Percentiles rank a stretch among this genome's conserved stretches.
Conservation (phyloP, 1,140 invertebrate species). For the Lutraria rhynchaena region DNA sequence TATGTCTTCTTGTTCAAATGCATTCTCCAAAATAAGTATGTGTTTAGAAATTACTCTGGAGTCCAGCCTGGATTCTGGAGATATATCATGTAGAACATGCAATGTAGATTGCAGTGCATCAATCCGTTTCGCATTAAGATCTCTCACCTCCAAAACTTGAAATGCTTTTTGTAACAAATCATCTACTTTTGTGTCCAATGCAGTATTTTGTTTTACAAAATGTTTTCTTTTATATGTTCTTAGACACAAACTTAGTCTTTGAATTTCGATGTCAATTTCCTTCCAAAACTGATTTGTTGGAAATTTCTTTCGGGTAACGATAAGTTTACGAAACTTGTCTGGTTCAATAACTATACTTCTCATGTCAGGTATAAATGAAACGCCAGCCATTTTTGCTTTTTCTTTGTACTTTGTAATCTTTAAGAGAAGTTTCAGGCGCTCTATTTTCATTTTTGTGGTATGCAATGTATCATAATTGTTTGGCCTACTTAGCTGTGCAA, state of each 20-base stretch:
- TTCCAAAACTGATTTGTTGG: slow-evolving; percentile 33
- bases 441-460: not conserved
- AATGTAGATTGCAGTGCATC: no score
- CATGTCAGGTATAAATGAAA: not conserved
- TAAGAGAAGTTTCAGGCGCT: not conserved
- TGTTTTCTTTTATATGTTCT: not conserved
- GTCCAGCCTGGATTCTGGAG: no score
- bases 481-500: not conserved
- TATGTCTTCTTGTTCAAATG: no score
- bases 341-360: not conserved
- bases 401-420: not conserved
- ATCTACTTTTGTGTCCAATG: no score
- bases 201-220: no score
- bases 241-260: not conserved
- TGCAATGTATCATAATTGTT: slow-evolving; percentile 11
- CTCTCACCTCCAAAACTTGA: no score
- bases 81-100: no score
- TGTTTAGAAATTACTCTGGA: no score
- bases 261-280: slow-evolving; percentile 16
- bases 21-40: no score
- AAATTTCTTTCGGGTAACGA: not conserved
- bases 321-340: not conserved
- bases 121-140: no score
- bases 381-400: not conserved
- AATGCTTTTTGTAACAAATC: no score